These are phyloP conservation scores for Aphelocoma coerulescens DNA, from an alignment of 2,113 vertebrate genomes.

Conservation along the genomic window DNA sequence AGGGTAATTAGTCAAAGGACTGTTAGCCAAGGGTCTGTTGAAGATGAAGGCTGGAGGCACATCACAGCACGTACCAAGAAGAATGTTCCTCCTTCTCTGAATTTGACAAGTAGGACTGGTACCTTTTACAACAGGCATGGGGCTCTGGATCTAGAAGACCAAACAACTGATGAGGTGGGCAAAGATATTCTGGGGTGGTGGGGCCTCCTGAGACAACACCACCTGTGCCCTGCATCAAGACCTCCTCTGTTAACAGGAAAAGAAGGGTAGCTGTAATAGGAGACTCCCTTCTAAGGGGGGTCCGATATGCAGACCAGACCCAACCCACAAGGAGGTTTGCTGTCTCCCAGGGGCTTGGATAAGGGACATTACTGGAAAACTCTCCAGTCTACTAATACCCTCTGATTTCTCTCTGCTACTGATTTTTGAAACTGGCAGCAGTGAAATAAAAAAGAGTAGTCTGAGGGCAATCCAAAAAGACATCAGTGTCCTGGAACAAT, in stretches of 20 bases:
- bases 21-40: too few species aligned
- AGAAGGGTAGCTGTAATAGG: not conserved
- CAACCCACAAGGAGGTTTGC: not conserved
- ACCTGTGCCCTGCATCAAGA: not conserved
- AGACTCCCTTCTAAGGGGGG: not conserved
- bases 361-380: not conserved
- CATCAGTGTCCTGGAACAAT: accelerated
- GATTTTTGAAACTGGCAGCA: not conserved
- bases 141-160: not conserved
- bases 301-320: not conserved
- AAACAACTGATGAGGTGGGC: not conserved
- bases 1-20: not conserved
- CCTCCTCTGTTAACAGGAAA: not conserved
- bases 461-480: not conserved
- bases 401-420: not conserved
- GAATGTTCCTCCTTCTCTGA: not conserved
- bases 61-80: not conserved
- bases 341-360: accelerated
- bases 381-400: too few species aligned
- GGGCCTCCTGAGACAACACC: not conserved
- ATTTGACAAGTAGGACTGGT: not conserved
- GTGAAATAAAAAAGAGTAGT: not conserved
- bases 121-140: not conserved
- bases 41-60: not conserved
- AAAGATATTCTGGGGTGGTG: not conserved